A percentile compares a stretch with the other conserved stretches of the same genome.
These are phyloP conservation scores for Ctenodactylus gundi DNA, from an alignment of 2,113 vertebrate genomes.

Conservation along the genomic window DNA sequence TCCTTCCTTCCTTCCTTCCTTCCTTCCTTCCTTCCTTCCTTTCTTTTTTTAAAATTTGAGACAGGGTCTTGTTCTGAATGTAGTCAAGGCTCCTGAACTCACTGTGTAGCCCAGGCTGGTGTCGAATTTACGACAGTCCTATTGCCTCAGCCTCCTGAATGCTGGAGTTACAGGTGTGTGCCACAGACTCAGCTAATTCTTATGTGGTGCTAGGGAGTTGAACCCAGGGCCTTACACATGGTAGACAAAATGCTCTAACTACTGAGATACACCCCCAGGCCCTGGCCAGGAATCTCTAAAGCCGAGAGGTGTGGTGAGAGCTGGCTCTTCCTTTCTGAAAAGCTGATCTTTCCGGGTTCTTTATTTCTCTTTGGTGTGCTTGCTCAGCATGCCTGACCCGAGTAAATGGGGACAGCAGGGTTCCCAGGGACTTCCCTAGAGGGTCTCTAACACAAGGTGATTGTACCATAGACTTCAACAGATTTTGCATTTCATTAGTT, in stretches of 20 bases:
- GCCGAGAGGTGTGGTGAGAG: rapidly evolving
- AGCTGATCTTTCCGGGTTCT: background rate
- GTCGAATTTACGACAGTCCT: too few relatives aligned
- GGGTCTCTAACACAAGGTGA: background rate
- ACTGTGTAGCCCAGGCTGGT: too few relatives aligned
- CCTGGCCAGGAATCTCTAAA: background rate
- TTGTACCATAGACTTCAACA: background rate
- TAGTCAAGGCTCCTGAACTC: too few relatives aligned
- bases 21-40: background rate
- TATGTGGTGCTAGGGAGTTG: too few relatives aligned
- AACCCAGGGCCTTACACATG: background rate
- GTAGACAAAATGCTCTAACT: background rate
- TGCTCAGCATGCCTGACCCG: background rate
- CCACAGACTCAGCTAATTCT: too few relatives aligned
- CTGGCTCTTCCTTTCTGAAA: background rate
- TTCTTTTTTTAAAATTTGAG: background rate
- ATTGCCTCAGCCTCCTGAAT: too few relatives aligned
- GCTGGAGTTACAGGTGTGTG: too few relatives aligned
- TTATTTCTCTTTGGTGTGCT: too few relatives aligned
- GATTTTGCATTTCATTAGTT: background rate
- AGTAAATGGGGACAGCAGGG: background rate
- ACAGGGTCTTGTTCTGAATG: too few relatives aligned
- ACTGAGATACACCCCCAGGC: background rate
- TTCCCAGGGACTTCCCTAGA: background rate
- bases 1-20: background rate